Percentiles rank a stretch among this genome's conserved stretches.
Conservation (phyloP, 2,888 invertebrate genomes). For the Eupithecia pulchellata region DNA sequence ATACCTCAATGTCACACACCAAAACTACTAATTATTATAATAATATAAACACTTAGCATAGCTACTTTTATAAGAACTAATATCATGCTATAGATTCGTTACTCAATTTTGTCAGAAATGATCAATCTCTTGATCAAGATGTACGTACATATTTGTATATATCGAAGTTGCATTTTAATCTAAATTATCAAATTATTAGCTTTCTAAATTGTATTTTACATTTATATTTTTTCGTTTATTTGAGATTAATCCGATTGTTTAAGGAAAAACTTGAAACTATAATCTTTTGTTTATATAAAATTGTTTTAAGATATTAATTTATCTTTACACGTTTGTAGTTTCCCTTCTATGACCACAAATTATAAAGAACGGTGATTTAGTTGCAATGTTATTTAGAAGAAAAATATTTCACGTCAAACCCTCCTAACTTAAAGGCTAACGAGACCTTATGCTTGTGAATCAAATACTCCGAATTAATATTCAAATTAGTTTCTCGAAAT, state of each 20-base stretch:
- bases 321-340: background rate
- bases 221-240: background rate
- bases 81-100: background rate
- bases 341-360: background rate
- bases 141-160: background rate
- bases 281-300: too few species aligned
- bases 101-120: background rate
- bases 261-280: too few species aligned
- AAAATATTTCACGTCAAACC: slow-evolving; percentile 65
- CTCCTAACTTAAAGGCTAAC: slow-evolving; percentile 72
- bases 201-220: background rate
- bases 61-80: slow-evolving; percentile 6
- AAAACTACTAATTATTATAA: slow-evolving; percentile 31
- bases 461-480: slow-evolving; percentile 74
- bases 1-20: slow-evolving; percentile 24
- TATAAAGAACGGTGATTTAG: background rate
- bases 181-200: background rate
- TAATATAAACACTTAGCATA: slow-evolving; percentile 31
- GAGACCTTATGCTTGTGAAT: slow-evolving; percentile 69
- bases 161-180: background rate
- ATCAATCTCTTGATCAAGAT: background rate
- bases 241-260: too few species aligned
- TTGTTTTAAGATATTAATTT: background rate
- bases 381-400: slow-evolving; percentile 52
- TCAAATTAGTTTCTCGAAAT: slow-evolving; percentile 55